Evolutionary conservation across 2,113 vertebrate genomes (phyloP), one percentile per base, ranked within the genome.

Genomic region (Lophius piscatorius): DNA sequence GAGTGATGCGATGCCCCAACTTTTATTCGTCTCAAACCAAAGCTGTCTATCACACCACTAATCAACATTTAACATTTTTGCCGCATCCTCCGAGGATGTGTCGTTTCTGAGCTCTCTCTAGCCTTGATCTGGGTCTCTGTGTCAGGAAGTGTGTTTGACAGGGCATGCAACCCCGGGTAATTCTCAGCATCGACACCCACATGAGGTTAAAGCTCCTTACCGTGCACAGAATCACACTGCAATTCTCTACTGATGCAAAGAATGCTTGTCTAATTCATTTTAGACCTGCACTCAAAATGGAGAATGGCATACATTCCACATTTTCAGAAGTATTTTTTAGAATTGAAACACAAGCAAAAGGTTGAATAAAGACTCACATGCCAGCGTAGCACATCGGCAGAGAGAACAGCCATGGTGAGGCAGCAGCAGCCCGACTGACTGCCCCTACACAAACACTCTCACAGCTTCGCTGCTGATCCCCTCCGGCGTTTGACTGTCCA

Each of bases 381-480:
- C 91, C 91, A 92, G 68, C 84, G 78, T 24, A 92, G 78, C 59
- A 84, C 88, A 8, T 92, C 90, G 75, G 90, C 83, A 78, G 91
- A 91, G 73, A 92, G 91, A 79, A 91, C 91, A 87, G 91, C 90
- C 91, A 92, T 92, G 80, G 76, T 88, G 69, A 69, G 71, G 75
- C 74, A 88, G 78, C 78, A 87, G 76, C 86, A 86, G 76, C 72
- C 51, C 64, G 20, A 89, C 74, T 71, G 77, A 87, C 66, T 70
- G 68, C 70, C 59, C 57, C 58, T 39, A 47, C 34, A 62, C 50
- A 39, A 35, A 12, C 51, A 45, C 23, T 52, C 11, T 46, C 42
- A 63, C 42, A 60, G 23, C 47, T 48, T 63, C 63, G 47, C 63
- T 35, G 48, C 24, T 12, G 51, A 76, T 70, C 54, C 75, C 87